Base-by-base conservation (phyloP, 1,140 invertebrate species). In the Eufriesea mexicana region DNA sequence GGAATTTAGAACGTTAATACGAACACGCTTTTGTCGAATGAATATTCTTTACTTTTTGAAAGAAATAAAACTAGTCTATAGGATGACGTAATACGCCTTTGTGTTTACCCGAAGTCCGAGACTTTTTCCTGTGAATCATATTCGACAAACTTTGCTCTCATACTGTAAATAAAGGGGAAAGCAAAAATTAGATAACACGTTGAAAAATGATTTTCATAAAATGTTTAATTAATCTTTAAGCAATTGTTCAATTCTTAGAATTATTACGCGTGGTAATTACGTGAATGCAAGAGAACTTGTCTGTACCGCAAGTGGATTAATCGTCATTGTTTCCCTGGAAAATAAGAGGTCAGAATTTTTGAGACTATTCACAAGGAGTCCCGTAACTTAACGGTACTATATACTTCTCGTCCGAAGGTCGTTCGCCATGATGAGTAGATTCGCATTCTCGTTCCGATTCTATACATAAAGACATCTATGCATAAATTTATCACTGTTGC, bases 381-480 rank as follows among this genome's bases (percentile, higher is more conserved):
- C 76, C 82, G 81, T 70, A 88, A 84, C 20, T 0, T 88, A 86
- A 86, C 85, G 85, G 85, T 76, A 81, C 35, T 35, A 4, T 35
- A 35, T 35, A 35, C 59, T 16, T 18, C 23, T n/a, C 61, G 18
- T 84, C 84, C 76, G 80, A 84, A 86, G 84, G 80, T 83, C 64
- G 16, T 28, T 80, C 66, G 55, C 73, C 72, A 64, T 68, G 55
- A 79, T 71, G 83, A 82, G 49, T 68, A 82, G 71, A 25, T 81
- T 79, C 18, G 35, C 57, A 73, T 67, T 61, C 55, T 75, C 9
- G 28, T 57, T 79, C 57, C 42, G 35, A 71, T 64, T 77, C 35
- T 35, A 75, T 20, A 64, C 62, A 47, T 18, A 67, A 82, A 62
- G 18, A 7, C 51, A 7, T n/a, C n/a, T n/a, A n/a, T n/a, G n/a